These are phyloP conservation scores for Strigamia transsilvanica DNA, from an alignment of 2,888 invertebrate species.

Conservation along the genomic window DNA sequence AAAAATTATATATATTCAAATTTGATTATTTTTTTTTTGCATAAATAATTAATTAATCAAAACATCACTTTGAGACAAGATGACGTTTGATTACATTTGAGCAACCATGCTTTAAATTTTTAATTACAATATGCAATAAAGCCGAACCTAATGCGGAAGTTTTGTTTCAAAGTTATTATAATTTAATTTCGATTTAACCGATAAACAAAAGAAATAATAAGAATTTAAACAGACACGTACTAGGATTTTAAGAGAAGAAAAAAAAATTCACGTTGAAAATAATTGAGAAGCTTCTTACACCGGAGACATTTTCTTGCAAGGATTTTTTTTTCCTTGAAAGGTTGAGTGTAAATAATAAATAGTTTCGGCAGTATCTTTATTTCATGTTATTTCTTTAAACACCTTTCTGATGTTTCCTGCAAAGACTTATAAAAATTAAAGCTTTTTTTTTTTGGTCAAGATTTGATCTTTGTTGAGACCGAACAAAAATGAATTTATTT, in stretches of 20 bases:
- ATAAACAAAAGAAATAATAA: background rate
- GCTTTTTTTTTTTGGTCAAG: background rate
- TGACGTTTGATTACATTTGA: background rate
- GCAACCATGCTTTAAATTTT: background rate
- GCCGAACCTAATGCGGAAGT: background rate
- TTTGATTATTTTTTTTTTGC: background rate
- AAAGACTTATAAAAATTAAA: background rate
- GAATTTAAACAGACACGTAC: background rate
- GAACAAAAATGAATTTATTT: background rate
- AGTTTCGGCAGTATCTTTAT: background rate
- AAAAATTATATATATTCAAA: background rate
- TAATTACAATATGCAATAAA: constrained; percentile 1
- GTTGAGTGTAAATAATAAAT: background rate
- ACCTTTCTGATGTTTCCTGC: background rate
- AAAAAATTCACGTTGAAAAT: too few relatives aligned
- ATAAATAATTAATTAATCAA: background rate
- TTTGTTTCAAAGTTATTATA: background rate
- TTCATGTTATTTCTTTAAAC: too few relatives aligned
- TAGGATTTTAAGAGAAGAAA: background rate
- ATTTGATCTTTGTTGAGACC: background rate
- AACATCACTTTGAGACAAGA: background rate
- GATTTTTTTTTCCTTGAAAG: background rate
- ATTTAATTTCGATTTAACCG: constrained; percentile 5
- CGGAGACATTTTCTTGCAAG: background rate
- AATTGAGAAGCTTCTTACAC: background rate